Evolutionary conservation across 2,113 vertebrate species (phyloP), one percentile per base, ranked within the genome.

Genomic region (Epinephelus moara): DNA sequence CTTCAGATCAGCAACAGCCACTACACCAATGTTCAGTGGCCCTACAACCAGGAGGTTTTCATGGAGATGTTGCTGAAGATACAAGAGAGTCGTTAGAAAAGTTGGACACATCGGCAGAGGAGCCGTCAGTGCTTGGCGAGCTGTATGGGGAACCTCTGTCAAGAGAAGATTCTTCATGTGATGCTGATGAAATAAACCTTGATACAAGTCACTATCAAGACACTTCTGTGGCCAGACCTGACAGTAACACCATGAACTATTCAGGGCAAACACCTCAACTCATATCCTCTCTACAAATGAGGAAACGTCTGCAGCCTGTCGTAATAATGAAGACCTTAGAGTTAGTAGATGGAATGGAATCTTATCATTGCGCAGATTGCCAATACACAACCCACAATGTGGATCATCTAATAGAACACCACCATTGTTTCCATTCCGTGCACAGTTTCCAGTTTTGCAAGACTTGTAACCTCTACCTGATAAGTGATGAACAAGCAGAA

Each of bases 321-420:
- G 91, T 96, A 6, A 47, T 95, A 63, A 17, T 96, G 17, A 85
- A 90, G 18, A 87, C 74, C 25, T 75, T 70, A 3, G 86, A 93
- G 30, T 37, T 75, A 23, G n/a, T 13, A 33, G 42, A 81, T 79
- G 69, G 33, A 76, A 42, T 3, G 11, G 71, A 82, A 10, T 61
- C 37, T 0, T 96, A 93, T 69, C 50, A 53, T 12, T 96, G 96
- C 68, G 76, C 70, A 62, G 21, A 55, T 27, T 96, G 96, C 81
- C 53, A 92, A 33, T 72, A 91, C 18, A 85, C 57, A 33, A 70
- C 83, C 17, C 17, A 57, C 10, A 92, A 19, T 83, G 37, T 89
- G 15, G 86, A 95, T 82, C 14, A 88, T 63, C 72, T 95, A 27
- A 93, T 96, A 77, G 93, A 95, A 52, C 96, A 96, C 77, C 83